Conservation (phyloP, 1,140 invertebrate species). For the Penaeus japonicus region DNA sequence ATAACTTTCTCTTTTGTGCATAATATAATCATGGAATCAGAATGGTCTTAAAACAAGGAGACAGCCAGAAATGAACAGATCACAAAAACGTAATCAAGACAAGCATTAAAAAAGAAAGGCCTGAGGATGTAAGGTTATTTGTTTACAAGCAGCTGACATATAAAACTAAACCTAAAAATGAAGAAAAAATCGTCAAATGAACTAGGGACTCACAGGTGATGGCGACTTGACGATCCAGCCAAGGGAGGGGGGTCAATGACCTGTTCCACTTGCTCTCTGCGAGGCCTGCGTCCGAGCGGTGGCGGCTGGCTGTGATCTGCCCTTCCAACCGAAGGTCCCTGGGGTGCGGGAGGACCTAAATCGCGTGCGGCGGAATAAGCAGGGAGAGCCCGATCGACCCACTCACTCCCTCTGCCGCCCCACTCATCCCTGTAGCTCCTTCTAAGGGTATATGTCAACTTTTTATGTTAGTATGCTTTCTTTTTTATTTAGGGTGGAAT, state of each 20-base stretch:
- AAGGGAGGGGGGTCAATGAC: slow-evolving; percentile 2
- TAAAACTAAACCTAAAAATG: not conserved
- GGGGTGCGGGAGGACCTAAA: not conserved
- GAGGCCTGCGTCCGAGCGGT: slow-evolving; percentile 3
- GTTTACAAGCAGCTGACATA: too few relatives aligned
- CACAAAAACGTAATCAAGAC: too few relatives aligned
- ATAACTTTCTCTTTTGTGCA: too few relatives aligned
- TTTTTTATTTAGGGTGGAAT: too few relatives aligned
- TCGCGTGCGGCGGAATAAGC: not conserved
- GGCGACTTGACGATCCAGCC: not conserved
- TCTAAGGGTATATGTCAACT: not conserved
- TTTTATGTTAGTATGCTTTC: too few relatives aligned
- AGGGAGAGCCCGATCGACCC: not conserved
- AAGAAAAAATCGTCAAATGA: not conserved
- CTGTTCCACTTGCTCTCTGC: slow-evolving; percentile 15
- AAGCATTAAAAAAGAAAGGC: too few relatives aligned
- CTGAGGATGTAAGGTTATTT: too few relatives aligned
- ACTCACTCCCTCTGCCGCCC: slow-evolving; percentile 23
- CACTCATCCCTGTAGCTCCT: slow-evolving; percentile 43
- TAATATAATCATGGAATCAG: too few relatives aligned
- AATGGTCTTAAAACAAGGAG: too few relatives aligned
- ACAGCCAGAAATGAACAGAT: too few relatives aligned
- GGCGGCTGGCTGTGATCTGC: slow-evolving; percentile 2
- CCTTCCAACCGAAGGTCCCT: not conserved
- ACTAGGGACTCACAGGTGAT: slow-evolving; percentile 13